Conservation (phyloP, 2,797 vertebrate species). For the Cyclopterus lumpus region DNA sequence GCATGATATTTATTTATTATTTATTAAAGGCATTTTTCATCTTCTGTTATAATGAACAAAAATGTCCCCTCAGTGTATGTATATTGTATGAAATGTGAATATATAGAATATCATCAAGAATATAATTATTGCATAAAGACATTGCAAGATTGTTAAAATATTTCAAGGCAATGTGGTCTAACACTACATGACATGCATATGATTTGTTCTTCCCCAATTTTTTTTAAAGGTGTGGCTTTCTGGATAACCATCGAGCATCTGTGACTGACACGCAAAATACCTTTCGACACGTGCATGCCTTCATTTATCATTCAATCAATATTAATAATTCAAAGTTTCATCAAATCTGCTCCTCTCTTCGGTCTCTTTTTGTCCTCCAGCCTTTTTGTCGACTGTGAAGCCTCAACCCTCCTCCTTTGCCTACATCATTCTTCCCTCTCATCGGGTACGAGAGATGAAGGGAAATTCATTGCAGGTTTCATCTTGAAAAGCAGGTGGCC, state of each 20-base stretch:
- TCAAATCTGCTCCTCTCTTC: slow-evolving; percentile 8
- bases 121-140: neutral
- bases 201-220: neutral
- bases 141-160: neutral
- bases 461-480: slow-evolving; percentile 35
- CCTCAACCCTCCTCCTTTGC: slow-evolving; percentile 7
- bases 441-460: slow-evolving; percentile 40
- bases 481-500: slow-evolving; percentile 48
- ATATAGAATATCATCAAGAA: neutral
- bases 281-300: neutral
- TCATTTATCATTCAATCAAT: slow-evolving; percentile 19
- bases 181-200: neutral
- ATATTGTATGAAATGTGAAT: neutral
- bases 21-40: neutral
- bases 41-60: neutral
- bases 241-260: neutral
- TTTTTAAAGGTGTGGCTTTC: neutral
- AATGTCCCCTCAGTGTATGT: neutral
- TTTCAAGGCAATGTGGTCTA: too few species aligned
- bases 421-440: slow-evolving; percentile 34
- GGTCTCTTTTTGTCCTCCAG: slow-evolving; percentile 18
- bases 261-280: slow-evolving; percentile 4
- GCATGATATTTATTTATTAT: neutral
- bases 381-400: slow-evolving; percentile 2
- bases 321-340: slow-evolving; percentile 2